Percentiles rank a stretch among this genome's conserved stretches.
Conservation (phyloP, 1,140 invertebrate genomes). For the Meloidogyne floridensis region DNA sequence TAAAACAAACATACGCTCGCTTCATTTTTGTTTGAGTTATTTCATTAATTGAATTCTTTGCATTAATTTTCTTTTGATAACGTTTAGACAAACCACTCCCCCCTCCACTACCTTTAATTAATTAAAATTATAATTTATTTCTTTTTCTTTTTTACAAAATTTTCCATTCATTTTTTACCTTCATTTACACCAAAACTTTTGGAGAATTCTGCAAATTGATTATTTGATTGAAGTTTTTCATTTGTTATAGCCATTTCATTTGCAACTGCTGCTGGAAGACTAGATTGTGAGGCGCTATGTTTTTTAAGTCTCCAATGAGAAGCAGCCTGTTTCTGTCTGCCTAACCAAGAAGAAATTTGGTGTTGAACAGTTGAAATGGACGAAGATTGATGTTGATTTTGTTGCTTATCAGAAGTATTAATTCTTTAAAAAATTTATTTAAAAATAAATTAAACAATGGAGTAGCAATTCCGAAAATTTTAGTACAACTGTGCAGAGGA, state of each 20-base stretch:
- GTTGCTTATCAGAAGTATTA: conserved; percentile 9
- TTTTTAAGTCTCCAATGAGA: conserved; percentile 54
- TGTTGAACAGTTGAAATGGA: conserved; percentile 50
- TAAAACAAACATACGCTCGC: conserved; percentile 10
- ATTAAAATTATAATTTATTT: background rate
- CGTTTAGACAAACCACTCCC: conserved; percentile 43
- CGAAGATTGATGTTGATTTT: conserved; percentile 11
- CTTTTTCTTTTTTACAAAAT: background rate
- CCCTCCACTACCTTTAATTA: background rate
- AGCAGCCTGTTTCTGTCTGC: conserved; percentile 53
- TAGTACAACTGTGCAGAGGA: too few species aligned
- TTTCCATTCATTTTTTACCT: background rate
- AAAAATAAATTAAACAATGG: too few species aligned
- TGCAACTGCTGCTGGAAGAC: conserved; percentile 29
- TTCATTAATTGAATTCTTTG: conserved; percentile 54
- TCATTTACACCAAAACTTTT: background rate
- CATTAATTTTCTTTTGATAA: conserved; percentile 42
- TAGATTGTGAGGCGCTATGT: conserved; percentile 53
- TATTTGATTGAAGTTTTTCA: background rate
- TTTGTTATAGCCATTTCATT: conserved; percentile 8
- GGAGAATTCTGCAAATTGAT: background rate
- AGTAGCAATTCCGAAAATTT: too few species aligned
- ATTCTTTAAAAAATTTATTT: conserved; percentile 22
- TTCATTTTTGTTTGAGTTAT: conserved; percentile 30
- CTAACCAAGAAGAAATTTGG: conserved; percentile 52